Evolutionary conservation across 2,888 invertebrate genomes (phyloP), one percentile per base, ranked within the genome.

Genomic region (Salticus scenicus): DNA sequence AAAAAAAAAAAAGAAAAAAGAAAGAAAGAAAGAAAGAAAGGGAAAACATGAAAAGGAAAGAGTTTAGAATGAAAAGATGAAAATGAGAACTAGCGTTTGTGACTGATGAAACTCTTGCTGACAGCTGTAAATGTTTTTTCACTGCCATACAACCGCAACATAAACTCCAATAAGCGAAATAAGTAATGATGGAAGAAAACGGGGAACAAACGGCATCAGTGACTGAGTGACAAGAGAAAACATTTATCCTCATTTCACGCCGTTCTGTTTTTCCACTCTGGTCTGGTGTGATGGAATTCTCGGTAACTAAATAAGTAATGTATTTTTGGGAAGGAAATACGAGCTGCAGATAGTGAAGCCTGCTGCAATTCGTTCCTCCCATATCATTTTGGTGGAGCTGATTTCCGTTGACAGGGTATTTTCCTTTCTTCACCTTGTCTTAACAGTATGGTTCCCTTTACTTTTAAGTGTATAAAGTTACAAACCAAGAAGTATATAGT

Each of bases 81-180:
- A n/a, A n/a, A n/a, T n/a, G n/a, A n/a, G n/a, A n/a, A n/a, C n/a
- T n/a, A n/a, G n/a, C n/a, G n/a, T n/a, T n/a, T n/a, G n/a, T 24
- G 2, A 24, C 24, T n/a, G 57, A 24, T 24, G 57, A 57, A 57
- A 57, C 57, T 57, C 24, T 1, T 24, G 24, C 24, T 57, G 57
- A 57, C 57, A 57, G 57, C 24, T 57, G 57, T 57, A 57, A 37
- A 57, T 24, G 20, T 20, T 57, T 57, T 24, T 57, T 57, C 57
- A 24, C 24, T 24, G 42, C 14, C 17, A 17, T 14, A 47, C 42
- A 47, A 57, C 57, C 57, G 24, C 57, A 57, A 57, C 57, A 57
- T 57, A 57, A 57, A 57, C 57, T 57, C 57, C 20, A 57, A 57
- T 57, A 57, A 57, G 57, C 24, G 24, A 57, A 57, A 57, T 57